Evolutionary conservation across 1,140 invertebrate genomes (phyloP).

Genomic region (Leucophenga varia): DNA sequence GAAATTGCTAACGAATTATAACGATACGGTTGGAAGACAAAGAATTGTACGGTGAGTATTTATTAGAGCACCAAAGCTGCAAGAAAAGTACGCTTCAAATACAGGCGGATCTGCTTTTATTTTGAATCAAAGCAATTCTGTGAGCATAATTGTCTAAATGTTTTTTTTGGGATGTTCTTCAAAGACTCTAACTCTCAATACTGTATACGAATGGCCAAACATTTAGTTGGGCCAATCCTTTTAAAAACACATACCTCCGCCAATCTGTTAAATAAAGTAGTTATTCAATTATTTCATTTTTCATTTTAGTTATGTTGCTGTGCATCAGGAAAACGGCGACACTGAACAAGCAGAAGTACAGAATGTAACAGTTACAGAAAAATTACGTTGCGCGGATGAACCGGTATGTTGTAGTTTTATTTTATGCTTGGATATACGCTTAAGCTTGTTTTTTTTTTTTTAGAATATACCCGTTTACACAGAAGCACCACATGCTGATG

Average conservation of each 20-base stretch:
- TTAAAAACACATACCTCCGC: too few relatives aligned
- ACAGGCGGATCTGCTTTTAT: too few relatives aligned
- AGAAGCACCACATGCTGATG: slow-evolving; percentile 22
- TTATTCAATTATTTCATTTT: not conserved
- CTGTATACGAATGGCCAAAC: too few relatives aligned
- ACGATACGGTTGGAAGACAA: slow-evolving; percentile 34
- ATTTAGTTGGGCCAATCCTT: too few relatives aligned
- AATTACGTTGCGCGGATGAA: slow-evolving; percentile 32
- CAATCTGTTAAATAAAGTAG: too few relatives aligned
- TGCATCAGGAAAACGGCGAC: slow-evolving; percentile 23
- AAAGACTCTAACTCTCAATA: too few relatives aligned
- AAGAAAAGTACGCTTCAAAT: too few relatives aligned
- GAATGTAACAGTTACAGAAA: slow-evolving; percentile 4
- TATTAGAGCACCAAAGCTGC: too few relatives aligned
- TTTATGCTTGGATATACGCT: too few relatives aligned
- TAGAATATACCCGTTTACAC: slow-evolving; percentile 18
- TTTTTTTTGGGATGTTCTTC: too few relatives aligned
- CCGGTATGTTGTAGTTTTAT: slow-evolving; percentile 22
- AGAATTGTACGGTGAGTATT: slow-evolving; percentile 6
- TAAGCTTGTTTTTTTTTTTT: not conserved
- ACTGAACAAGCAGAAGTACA: not conserved
- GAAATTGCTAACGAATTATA: slow-evolving; percentile 24
- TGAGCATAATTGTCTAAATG: too few relatives aligned
- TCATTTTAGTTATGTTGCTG: slow-evolving; percentile 6
- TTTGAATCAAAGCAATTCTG: too few relatives aligned